Evolutionary conservation across 2,888 invertebrate genomes (phyloP).

Genomic region (Ophonus ardosiacus): DNA sequence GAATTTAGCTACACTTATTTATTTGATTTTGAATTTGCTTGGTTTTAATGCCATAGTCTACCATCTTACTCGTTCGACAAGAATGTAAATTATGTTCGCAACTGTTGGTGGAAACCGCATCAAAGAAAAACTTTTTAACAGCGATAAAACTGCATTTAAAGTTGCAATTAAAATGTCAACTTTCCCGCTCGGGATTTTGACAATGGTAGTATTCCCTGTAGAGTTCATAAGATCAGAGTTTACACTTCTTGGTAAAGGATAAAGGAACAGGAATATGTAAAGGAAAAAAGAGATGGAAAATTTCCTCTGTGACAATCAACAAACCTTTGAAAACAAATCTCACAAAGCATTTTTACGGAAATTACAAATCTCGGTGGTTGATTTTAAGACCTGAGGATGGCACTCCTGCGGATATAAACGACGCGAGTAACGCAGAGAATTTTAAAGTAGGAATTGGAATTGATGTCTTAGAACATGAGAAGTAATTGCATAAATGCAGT

Average conservation of each 20-base stretch:
- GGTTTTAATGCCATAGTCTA: no score
- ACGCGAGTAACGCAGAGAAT: not conserved
- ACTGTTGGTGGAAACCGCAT: not conserved
- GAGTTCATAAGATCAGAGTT: slow-evolving; percentile 22
- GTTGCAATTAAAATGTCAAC: not conserved
- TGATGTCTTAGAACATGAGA: not conserved
- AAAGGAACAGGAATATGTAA: not conserved
- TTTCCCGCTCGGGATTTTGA: not conserved
- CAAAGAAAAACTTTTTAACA: not conserved
- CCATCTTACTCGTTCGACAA: not conserved
- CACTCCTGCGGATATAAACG: not conserved
- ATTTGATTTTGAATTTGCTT: no score
- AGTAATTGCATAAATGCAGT: not conserved
- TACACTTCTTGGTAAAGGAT: not conserved
- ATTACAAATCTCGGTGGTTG: slow-evolving; percentile 44
- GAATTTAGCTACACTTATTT: no score
- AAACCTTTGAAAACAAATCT: slow-evolving; percentile 39
- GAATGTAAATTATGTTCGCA: not conserved
- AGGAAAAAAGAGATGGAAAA: not conserved
- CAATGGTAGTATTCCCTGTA: not conserved
- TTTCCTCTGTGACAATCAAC: slow-evolving; percentile 28
- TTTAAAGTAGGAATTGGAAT: not conserved
- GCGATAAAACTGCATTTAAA: not conserved
- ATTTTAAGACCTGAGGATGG: slow-evolving; percentile 25
- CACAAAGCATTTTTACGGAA: slow-evolving; percentile 30